Conservation (phyloP, 2,113 vertebrate species). For the Ranitomeya imitator region DNA sequence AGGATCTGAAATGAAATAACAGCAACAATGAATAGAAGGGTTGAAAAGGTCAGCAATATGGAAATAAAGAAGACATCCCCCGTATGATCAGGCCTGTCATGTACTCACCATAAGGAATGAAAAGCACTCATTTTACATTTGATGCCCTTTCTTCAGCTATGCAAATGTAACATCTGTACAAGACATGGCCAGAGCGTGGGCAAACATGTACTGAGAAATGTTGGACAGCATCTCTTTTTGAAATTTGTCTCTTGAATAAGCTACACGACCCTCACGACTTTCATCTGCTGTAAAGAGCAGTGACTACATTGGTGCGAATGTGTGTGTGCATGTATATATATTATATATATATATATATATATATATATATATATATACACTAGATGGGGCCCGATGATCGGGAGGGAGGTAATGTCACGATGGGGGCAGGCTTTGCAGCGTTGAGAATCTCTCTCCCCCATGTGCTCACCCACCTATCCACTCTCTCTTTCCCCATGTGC, state of each 20-base stretch:
- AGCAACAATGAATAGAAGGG: neutral
- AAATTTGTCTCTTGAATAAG: neutral
- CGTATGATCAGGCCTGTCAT: slow-evolving; percentile 6
- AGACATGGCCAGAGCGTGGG: neutral
- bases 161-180: slow-evolving; percentile 8
- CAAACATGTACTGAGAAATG: neutral
- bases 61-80: slow-evolving; percentile 22
- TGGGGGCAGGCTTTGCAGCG: too few species aligned
- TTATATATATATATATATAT: too few species aligned
- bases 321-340: too few species aligned
- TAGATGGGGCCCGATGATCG: too few species aligned
- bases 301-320: neutral
- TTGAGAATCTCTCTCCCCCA: too few species aligned
- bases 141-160: neutral
- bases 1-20: neutral
- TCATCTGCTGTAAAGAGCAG: neutral
- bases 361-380: too few species aligned
- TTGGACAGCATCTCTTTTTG: neutral
- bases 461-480: too few species aligned
- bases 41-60: slow-evolving; percentile 33
- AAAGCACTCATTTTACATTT: slow-evolving; percentile 12
- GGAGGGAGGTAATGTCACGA: too few species aligned
- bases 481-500: too few species aligned
- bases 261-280: neutral
- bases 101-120: neutral